A percentile compares a stretch with the other conserved stretches of the same genome.
Evolutionary conservation across 2,888 invertebrate species (phyloP).

Genomic region (Drosophila setosimentum): DNA sequence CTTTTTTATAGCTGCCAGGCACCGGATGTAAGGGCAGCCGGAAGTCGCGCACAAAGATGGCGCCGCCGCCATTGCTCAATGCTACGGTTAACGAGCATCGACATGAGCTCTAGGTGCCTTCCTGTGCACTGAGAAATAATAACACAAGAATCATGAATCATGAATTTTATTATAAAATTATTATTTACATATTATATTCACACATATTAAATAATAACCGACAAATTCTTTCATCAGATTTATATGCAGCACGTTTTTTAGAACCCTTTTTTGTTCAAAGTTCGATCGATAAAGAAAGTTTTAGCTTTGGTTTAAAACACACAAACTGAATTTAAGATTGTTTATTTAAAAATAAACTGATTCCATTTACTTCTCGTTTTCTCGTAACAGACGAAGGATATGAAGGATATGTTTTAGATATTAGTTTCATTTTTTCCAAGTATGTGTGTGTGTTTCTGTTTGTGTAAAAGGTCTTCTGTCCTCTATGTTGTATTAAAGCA

Average conservation of each 20-base stretch:
- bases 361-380: neutral
- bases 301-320: neutral
- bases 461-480: conserved; percentile 38
- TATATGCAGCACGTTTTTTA: neutral
- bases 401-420: neutral
- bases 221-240: neutral
- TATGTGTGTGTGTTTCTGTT: conserved; percentile 23
- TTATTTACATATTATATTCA: neutral
- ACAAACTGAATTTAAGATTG: neutral
- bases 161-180: neutral
- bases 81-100: conserved; percentile 51
- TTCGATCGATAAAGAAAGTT: neutral
- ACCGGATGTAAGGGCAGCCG: conserved; percentile 73
- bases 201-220: neutral
- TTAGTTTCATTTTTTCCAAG: neutral
- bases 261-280: neutral
- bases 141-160: neutral
- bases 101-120: conserved; percentile 47
- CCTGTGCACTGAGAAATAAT: neutral
- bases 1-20: conserved; percentile 62
- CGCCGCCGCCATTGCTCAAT: conserved; percentile 27
- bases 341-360: neutral
- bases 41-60: conserved; percentile 60
- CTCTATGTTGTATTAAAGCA: conserved; percentile 51
- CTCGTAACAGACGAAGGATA: neutral